phyloP scores from a whole-genome alignment of 2,888 invertebrate genomes.

The Napeogenes inachia region DNA sequence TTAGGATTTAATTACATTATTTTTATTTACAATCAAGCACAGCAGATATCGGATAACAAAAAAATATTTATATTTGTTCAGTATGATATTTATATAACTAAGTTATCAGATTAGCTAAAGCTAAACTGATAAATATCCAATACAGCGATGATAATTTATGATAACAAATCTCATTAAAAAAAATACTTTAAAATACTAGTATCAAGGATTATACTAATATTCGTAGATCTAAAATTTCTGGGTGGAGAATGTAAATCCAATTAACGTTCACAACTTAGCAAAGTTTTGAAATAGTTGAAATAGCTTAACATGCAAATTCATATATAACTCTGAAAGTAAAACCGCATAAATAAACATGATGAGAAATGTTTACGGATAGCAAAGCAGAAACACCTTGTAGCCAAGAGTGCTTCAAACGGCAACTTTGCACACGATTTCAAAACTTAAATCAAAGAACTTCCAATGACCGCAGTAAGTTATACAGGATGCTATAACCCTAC shows the following conservation, averaged over 20 bases:
- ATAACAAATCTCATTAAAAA: too few relatives aligned
- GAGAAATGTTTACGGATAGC: conserved; percentile 20
- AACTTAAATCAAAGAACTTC: conserved; percentile 36
- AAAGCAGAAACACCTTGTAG: conserved; percentile 20
- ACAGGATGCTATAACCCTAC: conserved; percentile 18
- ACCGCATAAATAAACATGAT: conserved; percentile 24
- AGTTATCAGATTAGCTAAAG: too few relatives aligned
- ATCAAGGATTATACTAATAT: too few relatives aligned
- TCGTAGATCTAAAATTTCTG: conserved; percentile 8
- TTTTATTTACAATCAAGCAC: too few relatives aligned
- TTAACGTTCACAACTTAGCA: conserved; percentile 14
- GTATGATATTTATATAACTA: too few relatives aligned
- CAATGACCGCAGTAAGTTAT: conserved; percentile 21
- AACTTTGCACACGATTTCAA: conserved; percentile 28
- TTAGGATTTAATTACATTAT: too few relatives aligned
- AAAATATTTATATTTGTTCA: too few relatives aligned
- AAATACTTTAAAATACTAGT: too few relatives aligned
- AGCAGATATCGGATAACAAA: too few relatives aligned
- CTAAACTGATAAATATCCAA: too few relatives aligned
- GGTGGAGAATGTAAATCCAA: conserved; percentile 16
- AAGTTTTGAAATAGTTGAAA: conserved; percentile 16
- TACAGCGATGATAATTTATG: too few relatives aligned
- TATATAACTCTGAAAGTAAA: conserved; percentile 14
- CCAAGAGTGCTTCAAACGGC: conserved; percentile 13
- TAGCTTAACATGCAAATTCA: conserved; percentile 14